phyloP scores from a whole-genome alignment of 1,140 invertebrate genomes.

The Lerema accius region DNA sequence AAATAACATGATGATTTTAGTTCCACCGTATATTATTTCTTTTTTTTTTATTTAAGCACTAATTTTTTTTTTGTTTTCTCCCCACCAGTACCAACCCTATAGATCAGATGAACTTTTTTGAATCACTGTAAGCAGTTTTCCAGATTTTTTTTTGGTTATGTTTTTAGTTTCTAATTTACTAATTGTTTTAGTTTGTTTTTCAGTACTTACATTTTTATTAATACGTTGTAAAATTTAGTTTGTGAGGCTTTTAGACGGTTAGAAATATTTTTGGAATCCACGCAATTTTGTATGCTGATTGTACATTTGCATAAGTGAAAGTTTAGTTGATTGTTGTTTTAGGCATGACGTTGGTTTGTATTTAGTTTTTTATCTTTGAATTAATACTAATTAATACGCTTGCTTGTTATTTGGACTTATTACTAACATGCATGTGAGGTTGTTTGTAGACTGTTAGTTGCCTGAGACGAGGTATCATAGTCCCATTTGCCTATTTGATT shows the following conservation, averaged over 20 bases:
- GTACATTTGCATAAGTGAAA: neutral
- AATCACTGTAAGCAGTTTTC: slow-evolving; percentile 78
- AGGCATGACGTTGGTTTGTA: too few relatives aligned
- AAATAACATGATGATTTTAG: slow-evolving; percentile 19
- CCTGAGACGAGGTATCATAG: neutral
- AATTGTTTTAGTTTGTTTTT: slow-evolving; percentile 44
- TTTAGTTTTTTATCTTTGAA: too few relatives aligned
- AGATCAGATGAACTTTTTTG: slow-evolving; percentile 82
- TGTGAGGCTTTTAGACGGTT: neutral
- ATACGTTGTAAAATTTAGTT: slow-evolving; percentile 6
- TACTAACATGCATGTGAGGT: neutral
- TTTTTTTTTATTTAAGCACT: slow-evolving; percentile 50
- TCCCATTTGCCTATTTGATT: neutral
- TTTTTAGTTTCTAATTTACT: slow-evolving; percentile 52
- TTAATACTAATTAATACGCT: neutral
- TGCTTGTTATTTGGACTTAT: neutral
- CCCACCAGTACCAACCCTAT: slow-evolving; percentile 78
- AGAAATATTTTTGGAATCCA: neutral
- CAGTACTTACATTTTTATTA: slow-evolving; percentile 30
- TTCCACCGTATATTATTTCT: slow-evolving; percentile 39
- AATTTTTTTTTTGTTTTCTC: slow-evolving; percentile 69
- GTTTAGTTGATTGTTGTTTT: neutral
- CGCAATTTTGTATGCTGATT: neutral
- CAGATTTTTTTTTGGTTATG: slow-evolving; percentile 47
- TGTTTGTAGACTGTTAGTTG: neutral